A percentile compares a stretch with the other conserved stretches of the same genome.
Conservation (phyloP, 2,888 invertebrate genomes). For the Caenorhabditis uteleia region DNA sequence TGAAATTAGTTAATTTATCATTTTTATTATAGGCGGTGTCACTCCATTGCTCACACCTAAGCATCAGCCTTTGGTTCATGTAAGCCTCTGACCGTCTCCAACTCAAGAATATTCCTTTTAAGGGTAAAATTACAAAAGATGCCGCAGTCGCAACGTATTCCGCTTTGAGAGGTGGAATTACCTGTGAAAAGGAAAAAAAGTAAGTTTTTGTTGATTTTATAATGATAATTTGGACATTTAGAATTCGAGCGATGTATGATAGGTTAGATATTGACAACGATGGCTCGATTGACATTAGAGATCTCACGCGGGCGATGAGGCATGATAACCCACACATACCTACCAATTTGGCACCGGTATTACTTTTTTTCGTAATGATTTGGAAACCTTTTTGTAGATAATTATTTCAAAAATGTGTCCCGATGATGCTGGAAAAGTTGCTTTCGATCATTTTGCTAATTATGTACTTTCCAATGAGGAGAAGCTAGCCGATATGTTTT, state of each 20-base stretch:
- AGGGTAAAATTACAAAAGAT: slow-evolving; percentile 50
- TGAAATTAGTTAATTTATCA: too few relatives aligned
- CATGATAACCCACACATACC: slow-evolving; percentile 74
- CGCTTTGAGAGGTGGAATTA: slow-evolving; percentile 49
- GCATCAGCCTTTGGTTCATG: slow-evolving; percentile 2
- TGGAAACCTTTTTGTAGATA: too few relatives aligned
- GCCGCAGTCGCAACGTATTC: slow-evolving; percentile 65
- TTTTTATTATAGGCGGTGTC: slow-evolving; percentile 25
- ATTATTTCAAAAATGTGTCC: slow-evolving; percentile 32
- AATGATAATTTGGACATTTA: slow-evolving; percentile 6
- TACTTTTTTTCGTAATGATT: neutral
- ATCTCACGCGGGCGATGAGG: slow-evolving; percentile 85
- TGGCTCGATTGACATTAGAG: slow-evolving; percentile 91
- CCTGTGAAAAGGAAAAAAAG: slow-evolving; percentile 56
- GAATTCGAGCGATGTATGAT: slow-evolving; percentile 78
- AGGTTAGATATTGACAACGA: slow-evolving; percentile 90
- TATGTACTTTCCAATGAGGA: slow-evolving; percentile 96
- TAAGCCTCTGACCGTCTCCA: neutral
- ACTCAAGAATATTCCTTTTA: slow-evolving; percentile 36
- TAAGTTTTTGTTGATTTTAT: slow-evolving; percentile 6
- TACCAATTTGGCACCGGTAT: slow-evolving; percentile 57
- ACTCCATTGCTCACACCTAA: slow-evolving; percentile 14
- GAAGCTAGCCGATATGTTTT: slow-evolving; percentile 88
- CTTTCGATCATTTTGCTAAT: slow-evolving; percentile 82
- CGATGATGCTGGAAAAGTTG: slow-evolving; percentile 37